phyloP scores from a whole-genome alignment of 2,113 vertebrate genomes.

The Centrocercus urophasianus region DNA sequence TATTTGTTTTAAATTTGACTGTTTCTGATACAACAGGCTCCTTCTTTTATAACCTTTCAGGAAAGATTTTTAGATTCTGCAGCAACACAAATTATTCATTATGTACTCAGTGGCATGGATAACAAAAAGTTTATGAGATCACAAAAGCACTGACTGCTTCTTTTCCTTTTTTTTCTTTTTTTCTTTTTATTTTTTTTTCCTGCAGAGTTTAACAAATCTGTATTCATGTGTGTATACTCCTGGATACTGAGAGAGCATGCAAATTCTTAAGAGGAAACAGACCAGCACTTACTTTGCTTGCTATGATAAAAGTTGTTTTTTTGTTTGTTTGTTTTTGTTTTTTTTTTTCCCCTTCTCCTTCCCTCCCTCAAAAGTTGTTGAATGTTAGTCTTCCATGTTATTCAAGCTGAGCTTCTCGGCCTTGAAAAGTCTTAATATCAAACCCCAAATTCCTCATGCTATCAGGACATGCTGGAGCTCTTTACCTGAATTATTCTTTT shows the following conservation, averaged over 20 bases:
- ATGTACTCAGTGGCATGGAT: neutral
- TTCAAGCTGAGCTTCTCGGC: neutral
- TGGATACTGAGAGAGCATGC: neutral
- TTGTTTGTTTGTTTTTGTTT: too few species aligned
- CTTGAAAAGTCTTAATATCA: neutral
- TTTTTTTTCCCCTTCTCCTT: too few species aligned
- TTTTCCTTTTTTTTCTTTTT: neutral
- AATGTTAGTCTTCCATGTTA: neutral
- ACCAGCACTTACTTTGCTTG: neutral
- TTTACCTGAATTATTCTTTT: neutral
- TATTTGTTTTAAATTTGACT: neutral
- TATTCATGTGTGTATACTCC: neutral
- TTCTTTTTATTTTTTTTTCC: neutral
- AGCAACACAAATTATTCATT: neutral
- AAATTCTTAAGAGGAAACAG: neutral
- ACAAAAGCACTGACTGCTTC: neutral
- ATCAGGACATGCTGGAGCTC: rapidly evolving
- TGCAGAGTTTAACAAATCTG: neutral
- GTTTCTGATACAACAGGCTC: neutral
- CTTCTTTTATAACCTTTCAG: neutral
- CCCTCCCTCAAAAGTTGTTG: neutral
- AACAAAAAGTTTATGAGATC: neutral
- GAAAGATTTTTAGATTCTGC: neutral
- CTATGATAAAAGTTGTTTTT: neutral
- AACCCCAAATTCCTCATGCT: neutral